These are phyloP conservation scores for Hypomecis punctinalis DNA, from an alignment of 2,888 invertebrate species.

Conservation along the genomic window DNA sequence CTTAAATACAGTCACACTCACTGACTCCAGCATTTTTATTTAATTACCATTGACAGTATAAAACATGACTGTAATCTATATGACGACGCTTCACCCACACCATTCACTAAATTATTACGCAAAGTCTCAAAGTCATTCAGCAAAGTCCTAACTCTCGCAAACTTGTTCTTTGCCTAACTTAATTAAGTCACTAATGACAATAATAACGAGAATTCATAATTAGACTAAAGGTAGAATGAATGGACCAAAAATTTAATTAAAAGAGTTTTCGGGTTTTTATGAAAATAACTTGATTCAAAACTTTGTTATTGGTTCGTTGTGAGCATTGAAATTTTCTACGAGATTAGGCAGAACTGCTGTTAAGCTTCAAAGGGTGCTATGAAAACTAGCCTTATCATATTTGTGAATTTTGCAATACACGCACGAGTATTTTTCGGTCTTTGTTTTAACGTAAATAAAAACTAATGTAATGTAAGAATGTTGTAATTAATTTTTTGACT, in stretches of 20 bases:
- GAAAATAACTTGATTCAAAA: background rate
- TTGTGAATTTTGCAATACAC: no score
- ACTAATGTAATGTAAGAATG: no score
- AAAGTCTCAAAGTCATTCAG: slow-evolving; percentile 14
- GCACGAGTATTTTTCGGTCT: no score
- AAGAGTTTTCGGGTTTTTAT: slow-evolving; percentile 4
- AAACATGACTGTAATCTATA: no score
- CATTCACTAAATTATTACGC: slow-evolving; percentile 3
- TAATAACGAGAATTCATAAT: slow-evolving; percentile 22
- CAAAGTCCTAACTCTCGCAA: slow-evolving; percentile 17
- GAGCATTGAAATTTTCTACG: background rate
- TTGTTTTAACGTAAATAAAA: no score
- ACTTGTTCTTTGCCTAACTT: slow-evolving; percentile 23
- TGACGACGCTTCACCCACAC: background rate
- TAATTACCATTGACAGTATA: no score
- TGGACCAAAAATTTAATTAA: slow-evolving; percentile 17
- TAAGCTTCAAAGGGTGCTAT: no score
- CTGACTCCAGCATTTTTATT: no score
- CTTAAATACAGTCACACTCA: no score
- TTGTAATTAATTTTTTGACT: no score
- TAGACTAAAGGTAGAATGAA: slow-evolving; percentile 21
- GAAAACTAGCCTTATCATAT: no score
- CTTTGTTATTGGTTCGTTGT: background rate
- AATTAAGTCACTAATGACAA: slow-evolving; percentile 23
- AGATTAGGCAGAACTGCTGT: no score